Percentiles rank a stretch among this genome's conserved stretches.
phyloP scores from a whole-genome alignment of 1,140 invertebrate species.

The Babylonia areolata region DNA sequence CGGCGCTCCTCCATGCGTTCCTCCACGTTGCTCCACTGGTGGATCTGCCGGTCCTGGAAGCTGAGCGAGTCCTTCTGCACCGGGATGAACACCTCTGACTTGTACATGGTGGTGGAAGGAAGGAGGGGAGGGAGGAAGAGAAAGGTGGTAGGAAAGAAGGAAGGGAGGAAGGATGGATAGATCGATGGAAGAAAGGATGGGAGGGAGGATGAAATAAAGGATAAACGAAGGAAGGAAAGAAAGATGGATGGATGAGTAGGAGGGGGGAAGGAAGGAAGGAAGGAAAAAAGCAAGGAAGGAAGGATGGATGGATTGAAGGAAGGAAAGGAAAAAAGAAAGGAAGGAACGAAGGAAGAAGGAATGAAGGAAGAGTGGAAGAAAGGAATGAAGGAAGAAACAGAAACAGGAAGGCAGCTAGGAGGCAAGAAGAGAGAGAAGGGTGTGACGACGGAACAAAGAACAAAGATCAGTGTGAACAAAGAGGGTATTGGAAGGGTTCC shows the following conservation, averaged over 20 bases:
- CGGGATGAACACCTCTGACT: constrained; percentile 71
- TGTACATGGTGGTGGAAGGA: constrained; percentile 49
- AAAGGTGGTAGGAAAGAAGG: background rate
- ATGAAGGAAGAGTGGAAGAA: no score
- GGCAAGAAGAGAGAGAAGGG: no score
- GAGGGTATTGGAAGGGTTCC: no score
- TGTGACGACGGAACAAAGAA: no score
- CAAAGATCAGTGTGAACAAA: no score
- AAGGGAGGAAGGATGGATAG: background rate
- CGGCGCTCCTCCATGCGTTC: constrained; percentile 60
- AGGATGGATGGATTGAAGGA: background rate
- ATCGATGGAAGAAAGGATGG: background rate
- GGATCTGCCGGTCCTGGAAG: constrained; percentile 73
- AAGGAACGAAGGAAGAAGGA: no score
- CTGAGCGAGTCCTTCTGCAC: constrained; percentile 68
- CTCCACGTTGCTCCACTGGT: constrained; percentile 72
- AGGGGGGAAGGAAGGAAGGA: background rate
- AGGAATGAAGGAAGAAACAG: no score
- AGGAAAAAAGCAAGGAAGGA: background rate
- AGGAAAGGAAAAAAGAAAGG: no score
- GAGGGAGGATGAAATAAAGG: background rate
- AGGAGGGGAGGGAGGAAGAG: background rate
- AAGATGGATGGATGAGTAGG: background rate
- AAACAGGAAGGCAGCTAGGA: no score
- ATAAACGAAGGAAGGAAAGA: background rate